Evolutionary conservation across 2,888 invertebrate genomes (phyloP).

Genomic region (Brachylomia viminalis): DNA sequence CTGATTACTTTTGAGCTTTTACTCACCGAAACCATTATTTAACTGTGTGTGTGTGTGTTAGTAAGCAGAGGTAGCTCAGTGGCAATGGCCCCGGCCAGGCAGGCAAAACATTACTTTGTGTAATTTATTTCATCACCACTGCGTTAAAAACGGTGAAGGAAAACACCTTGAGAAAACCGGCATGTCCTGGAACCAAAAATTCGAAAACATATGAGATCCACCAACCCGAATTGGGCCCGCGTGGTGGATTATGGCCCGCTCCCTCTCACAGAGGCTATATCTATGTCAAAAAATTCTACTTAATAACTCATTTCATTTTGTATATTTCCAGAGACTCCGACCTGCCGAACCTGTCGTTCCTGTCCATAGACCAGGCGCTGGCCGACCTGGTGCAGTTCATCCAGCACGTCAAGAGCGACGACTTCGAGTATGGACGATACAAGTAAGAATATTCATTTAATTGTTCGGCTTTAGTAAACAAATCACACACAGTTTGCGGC

Average conservation of each 20-base stretch:
- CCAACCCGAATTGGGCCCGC: too few relatives aligned
- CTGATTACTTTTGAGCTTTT: neutral
- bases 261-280: too few relatives aligned
- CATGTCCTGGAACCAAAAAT: too few relatives aligned
- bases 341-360: conserved; percentile 88
- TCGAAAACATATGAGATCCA: too few relatives aligned
- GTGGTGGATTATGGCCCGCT: too few relatives aligned
- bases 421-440: conserved; percentile 78
- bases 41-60: too few relatives aligned
- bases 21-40: neutral
- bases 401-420: conserved; percentile 84
- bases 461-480: neutral
- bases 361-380: conserved; percentile 92
- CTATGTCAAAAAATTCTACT: neutral
- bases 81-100: too few relatives aligned
- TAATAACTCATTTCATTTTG: neutral
- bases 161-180: too few relatives aligned
- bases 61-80: too few relatives aligned
- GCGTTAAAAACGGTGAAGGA: too few relatives aligned
- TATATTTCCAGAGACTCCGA: conserved; percentile 84
- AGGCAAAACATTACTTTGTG: too few relatives aligned
- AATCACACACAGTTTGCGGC: neutral
- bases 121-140: too few relatives aligned
- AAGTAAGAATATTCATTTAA: conserved; percentile 67
- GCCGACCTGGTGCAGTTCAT: conserved; percentile 93